Evolutionary conservation across 2,797 vertebrate species (phyloP).

Genomic region (Babyrousa celebensis): DNA sequence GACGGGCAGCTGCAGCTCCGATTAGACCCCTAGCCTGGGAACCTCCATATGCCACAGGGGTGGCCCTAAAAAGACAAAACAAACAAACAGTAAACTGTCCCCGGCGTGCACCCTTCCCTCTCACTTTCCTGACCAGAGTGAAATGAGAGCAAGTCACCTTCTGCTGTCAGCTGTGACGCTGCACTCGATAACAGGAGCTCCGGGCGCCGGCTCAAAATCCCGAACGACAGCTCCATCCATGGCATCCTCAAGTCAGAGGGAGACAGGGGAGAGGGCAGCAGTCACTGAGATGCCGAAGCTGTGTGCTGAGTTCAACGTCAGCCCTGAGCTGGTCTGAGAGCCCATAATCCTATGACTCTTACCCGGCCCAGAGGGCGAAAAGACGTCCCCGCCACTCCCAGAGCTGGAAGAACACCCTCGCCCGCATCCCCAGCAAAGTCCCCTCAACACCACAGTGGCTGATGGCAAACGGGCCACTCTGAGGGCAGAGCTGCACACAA

Average conservation of each 20-base stretch:
- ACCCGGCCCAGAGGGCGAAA: background rate
- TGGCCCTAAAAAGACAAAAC: too few relatives aligned
- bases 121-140: background rate
- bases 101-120: background rate
- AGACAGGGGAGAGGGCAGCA: background rate
- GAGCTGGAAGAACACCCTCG: background rate
- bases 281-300: constrained; percentile 34
- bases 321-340: constrained; percentile 7
- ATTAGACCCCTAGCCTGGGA: too few relatives aligned
- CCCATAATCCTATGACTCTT: background rate
- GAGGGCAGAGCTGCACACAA: background rate
- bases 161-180: constrained; percentile 88
- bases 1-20: too few relatives aligned
- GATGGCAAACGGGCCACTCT: too few relatives aligned
- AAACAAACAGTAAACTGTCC: too few relatives aligned
- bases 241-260: constrained; percentile 87
- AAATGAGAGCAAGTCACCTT: constrained; percentile 87
- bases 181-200: constrained; percentile 89
- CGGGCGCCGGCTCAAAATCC: constrained; percentile 87
- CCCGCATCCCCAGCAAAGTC: background rate
- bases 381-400: background rate
- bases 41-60: too few relatives aligned
- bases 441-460: too few relatives aligned
- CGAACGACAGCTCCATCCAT: constrained; percentile 75
- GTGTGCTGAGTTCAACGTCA: background rate